phyloP scores from a whole-genome alignment of 2,113 vertebrate genomes.

The Brachyistius frenatus region DNA sequence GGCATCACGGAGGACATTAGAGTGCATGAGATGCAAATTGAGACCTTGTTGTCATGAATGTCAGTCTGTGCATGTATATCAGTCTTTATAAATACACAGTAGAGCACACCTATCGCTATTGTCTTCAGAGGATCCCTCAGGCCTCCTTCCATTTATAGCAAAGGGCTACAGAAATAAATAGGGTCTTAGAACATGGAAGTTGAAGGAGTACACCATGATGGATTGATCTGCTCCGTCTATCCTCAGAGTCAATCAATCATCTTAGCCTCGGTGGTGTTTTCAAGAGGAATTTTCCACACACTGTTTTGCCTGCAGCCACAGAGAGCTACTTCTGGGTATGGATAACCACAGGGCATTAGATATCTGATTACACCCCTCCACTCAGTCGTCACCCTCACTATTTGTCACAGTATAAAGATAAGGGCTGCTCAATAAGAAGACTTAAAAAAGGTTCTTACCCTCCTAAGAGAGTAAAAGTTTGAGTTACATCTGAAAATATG shows the following conservation, averaged over 20 bases:
- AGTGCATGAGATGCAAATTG: slow-evolving; percentile 8
- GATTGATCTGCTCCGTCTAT: slow-evolving; percentile 79
- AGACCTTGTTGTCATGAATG: neutral
- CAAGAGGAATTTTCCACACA: slow-evolving; percentile 64
- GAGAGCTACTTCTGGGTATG: slow-evolving; percentile 50
- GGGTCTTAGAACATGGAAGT: slow-evolving; percentile 57
- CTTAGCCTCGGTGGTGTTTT: slow-evolving; percentile 68
- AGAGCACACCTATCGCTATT: slow-evolving; percentile 9
- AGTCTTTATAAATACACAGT: slow-evolving; percentile 30
- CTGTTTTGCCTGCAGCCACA: slow-evolving; percentile 35
- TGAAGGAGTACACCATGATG: slow-evolving; percentile 70
- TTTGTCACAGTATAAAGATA: slow-evolving; percentile 45
- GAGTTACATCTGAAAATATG: neutral
- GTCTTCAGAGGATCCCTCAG: slow-evolving; percentile 27
- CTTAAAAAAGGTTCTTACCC: neutral
- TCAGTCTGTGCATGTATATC: slow-evolving; percentile 19
- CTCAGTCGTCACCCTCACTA: slow-evolving; percentile 44
- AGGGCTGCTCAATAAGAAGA: slow-evolving; percentile 36
- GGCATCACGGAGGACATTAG: neutral
- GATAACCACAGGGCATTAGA: slow-evolving; percentile 62
- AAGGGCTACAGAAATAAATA: slow-evolving; percentile 68
- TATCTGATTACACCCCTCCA: slow-evolving; percentile 58
- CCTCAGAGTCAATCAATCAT: slow-evolving; percentile 81
- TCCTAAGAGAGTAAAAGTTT: no score
- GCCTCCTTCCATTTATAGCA: slow-evolving; percentile 44